Evolutionary conservation across 1,140 invertebrate species (phyloP).

Genomic region (Aphidius gifuensis): DNA sequence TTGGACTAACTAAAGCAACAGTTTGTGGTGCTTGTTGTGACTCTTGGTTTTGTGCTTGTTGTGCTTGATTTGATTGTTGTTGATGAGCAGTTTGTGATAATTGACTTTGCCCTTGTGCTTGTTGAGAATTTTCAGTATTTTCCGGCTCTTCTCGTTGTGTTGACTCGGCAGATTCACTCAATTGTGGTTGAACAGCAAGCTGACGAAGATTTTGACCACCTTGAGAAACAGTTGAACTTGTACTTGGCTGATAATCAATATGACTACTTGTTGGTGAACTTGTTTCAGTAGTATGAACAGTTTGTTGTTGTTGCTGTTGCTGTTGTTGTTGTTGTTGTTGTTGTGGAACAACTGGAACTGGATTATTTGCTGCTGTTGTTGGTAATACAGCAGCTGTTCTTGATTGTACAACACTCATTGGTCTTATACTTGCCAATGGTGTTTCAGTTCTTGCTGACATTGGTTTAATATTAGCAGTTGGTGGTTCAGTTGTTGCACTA

Average conservation of each 20-base stretch:
- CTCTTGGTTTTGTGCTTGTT: conserved; percentile 23
- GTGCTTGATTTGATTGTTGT: conserved; percentile 27
- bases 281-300: conserved; percentile 57
- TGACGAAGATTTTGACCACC: conserved; percentile 41
- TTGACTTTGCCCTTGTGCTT: conserved; percentile 8
- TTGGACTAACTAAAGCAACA: conserved; percentile 23
- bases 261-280: conserved; percentile 58
- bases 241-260: conserved; percentile 52
- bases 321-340: conserved; percentile 58
- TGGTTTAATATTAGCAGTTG: conserved; percentile 91
- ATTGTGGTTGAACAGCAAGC: conserved; percentile 47
- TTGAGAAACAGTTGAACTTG: conserved; percentile 42
- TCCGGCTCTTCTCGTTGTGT: conserved; percentile 52
- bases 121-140: conserved; percentile 46
- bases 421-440: conserved; percentile 85
- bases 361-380: conserved; percentile 57
- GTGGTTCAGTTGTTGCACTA: conserved; percentile 67
- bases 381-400: conserved; percentile 78
- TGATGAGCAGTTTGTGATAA: conserved; percentile 9
- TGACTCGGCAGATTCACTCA: conserved; percentile 50
- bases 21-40: conserved; percentile 52
- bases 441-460: conserved; percentile 81
- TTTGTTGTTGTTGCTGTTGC: conserved; percentile 58
- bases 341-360: conserved; percentile 63
- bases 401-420: conserved; percentile 77